Percentiles rank a stretch among this genome's conserved stretches.
Conservation (phyloP, 1,140 invertebrate genomes). For the Phenacoccus solenopsis region DNA sequence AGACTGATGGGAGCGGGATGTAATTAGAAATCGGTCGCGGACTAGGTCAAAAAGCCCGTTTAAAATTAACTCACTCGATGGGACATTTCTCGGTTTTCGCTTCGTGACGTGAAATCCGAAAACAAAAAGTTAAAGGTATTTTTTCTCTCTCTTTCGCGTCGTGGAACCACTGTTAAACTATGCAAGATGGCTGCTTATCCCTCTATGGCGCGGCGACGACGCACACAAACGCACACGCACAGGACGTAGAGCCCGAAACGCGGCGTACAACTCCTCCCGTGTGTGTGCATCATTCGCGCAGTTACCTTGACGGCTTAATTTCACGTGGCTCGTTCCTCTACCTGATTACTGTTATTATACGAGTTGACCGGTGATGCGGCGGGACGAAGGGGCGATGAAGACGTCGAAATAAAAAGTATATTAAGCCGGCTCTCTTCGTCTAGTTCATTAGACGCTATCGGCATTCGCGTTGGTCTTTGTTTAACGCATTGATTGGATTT, state of each 20-base stretch:
- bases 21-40: not conserved
- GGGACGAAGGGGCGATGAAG: not conserved
- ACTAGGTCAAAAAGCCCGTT: not conserved
- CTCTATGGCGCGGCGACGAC: not conserved
- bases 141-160: too few species aligned
- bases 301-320: conserved; percentile 17
- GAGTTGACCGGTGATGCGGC: not conserved
- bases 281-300: not conserved
- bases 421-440: not conserved
- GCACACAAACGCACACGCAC: not conserved
- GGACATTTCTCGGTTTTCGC: not conserved
- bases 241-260: not conserved
- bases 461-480: not conserved
- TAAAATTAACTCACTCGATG: not conserved
- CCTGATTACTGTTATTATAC: conserved; percentile 16
- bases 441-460: conserved; percentile 8
- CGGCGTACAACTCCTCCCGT: not conserved
- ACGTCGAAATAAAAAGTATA: conserved; percentile 14
- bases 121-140: too few species aligned
- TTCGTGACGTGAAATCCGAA: too few species aligned
- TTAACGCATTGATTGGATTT: conserved; percentile 12
- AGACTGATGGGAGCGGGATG: too few species aligned
- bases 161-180: conserved; percentile 10
- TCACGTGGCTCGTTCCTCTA: conserved; percentile 16
- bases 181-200: conserved; percentile 11